phyloP scores from a whole-genome alignment of 2,888 invertebrate species.

The Pseudococcus longispinus region DNA sequence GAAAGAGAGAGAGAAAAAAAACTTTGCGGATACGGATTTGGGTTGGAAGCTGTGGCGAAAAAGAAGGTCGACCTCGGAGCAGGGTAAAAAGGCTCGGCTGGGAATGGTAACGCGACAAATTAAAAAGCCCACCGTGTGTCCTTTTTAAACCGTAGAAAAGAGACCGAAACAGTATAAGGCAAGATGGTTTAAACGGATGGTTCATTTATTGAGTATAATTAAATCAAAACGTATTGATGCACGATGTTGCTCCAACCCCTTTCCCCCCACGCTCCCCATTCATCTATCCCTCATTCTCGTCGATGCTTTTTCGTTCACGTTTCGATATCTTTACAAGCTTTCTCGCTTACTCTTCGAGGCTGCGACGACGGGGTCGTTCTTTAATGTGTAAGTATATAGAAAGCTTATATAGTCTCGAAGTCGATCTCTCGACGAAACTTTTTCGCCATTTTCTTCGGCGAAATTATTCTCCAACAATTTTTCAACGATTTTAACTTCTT shows the following conservation, averaged over 20 bases:
- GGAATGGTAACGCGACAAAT: slow-evolving; percentile 23
- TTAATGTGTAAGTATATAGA: neutral
- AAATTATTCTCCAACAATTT: slow-evolving; percentile 30
- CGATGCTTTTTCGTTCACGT: neutral
- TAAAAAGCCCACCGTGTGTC: slow-evolving; percentile 15
- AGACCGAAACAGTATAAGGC: neutral
- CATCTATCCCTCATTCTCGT: neutral
- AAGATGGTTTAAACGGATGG: slow-evolving; percentile 23
- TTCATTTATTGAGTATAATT: slow-evolving; percentile 23
- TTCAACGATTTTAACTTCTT: slow-evolving; percentile 28
- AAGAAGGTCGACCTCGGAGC: slow-evolving; percentile 20
- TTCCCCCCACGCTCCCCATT: neutral
- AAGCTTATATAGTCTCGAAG: slow-evolving; percentile 11
- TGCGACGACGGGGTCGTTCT: neutral
- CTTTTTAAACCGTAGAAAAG: neutral
- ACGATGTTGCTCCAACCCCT: neutral
- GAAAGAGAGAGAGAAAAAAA: neutral
- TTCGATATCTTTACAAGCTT: neutral
- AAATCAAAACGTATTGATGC: slow-evolving; percentile 31
- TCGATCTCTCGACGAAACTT: neutral
- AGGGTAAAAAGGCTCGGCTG: neutral
- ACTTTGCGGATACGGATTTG: neutral
- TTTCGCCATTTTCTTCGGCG: neutral
- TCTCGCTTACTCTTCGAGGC: neutral
- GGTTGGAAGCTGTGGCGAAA: neutral